phyloP scores from a whole-genome alignment of 2,797 vertebrate genomes.

The Danio albolineatus region DNA sequence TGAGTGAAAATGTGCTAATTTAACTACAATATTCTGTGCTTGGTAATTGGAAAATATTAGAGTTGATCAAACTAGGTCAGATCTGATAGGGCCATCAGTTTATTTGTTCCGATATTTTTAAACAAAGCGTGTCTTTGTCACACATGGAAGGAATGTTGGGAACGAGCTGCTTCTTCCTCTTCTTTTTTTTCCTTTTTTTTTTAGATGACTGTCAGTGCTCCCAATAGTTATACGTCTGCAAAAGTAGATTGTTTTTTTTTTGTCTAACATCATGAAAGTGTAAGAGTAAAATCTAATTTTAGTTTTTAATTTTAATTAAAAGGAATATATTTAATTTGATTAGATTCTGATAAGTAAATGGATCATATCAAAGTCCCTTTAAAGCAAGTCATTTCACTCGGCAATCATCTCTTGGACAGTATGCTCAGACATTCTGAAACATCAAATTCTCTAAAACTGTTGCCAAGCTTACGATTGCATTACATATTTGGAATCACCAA shows the following conservation, averaged over 20 bases:
- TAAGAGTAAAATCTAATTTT: background rate
- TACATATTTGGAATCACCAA: too few relatives aligned
- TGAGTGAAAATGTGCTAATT: background rate
- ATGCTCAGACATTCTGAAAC: too few relatives aligned
- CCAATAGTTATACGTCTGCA: slow-evolving; percentile 4
- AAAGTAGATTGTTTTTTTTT: slow-evolving; percentile 4
- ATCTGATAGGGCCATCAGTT: background rate
- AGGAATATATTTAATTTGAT: background rate
- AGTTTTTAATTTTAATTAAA: too few relatives aligned
- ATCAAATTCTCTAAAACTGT: too few relatives aligned
- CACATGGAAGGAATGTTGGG: slow-evolving; percentile 35
- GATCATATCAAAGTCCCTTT: too few relatives aligned
- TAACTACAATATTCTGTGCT: background rate
- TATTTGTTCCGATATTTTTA: slow-evolving; percentile 10
- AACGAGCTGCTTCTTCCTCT: background rate
- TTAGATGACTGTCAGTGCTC: background rate
- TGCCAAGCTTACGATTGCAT: too few relatives aligned
- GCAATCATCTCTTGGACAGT: too few relatives aligned
- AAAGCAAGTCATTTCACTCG: too few relatives aligned
- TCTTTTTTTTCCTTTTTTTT: background rate
- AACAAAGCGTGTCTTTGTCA: background rate
- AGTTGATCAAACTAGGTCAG: background rate
- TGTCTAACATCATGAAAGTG: slow-evolving; percentile 11
- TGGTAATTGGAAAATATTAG: slow-evolving; percentile 5
- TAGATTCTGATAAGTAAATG: background rate